Percentiles rank a stretch among this genome's conserved stretches.
Evolutionary conservation across 2,888 invertebrate genomes (phyloP).

Genomic region (Clanis bilineata): DNA sequence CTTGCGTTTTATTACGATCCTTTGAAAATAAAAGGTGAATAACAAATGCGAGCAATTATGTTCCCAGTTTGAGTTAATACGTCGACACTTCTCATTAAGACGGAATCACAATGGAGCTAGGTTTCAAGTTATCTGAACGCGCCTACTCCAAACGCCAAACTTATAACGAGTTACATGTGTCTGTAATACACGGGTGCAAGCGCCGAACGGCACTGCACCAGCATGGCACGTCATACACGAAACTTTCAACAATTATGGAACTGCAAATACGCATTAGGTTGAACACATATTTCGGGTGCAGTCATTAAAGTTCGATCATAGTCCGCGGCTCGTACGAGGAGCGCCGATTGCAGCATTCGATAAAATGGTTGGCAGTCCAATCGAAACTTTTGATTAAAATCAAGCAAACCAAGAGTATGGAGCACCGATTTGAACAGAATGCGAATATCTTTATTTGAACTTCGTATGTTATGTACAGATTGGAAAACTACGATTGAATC

Average conservation of each 20-base stretch:
- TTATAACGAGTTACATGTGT: slow-evolving; percentile 60
- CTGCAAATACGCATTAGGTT: slow-evolving; percentile 71
- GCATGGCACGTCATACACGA: slow-evolving; percentile 41
- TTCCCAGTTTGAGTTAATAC: slow-evolving; percentile 1
- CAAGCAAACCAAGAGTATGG: slow-evolving; percentile 69
- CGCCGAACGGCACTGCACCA: slow-evolving; percentile 35
- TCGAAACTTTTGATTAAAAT: slow-evolving; percentile 82
- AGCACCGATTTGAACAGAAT: slow-evolving; percentile 59
- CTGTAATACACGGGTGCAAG: slow-evolving; percentile 34
- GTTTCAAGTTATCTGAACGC: slow-evolving; percentile 34
- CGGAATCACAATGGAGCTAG: slow-evolving; percentile 17
- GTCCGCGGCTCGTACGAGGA: slow-evolving; percentile 38
- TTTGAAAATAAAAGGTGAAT: slow-evolving; percentile 19
- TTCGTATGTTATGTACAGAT: slow-evolving; percentile 63
- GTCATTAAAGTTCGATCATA: slow-evolving; percentile 67
- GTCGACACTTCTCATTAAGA: slow-evolving; percentile 38
- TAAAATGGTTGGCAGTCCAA: slow-evolving; percentile 68
- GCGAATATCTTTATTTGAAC: slow-evolving; percentile 77
- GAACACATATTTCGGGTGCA: slow-evolving; percentile 67
- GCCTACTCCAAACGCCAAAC: slow-evolving; percentile 46
- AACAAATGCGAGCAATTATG: slow-evolving; percentile 9
- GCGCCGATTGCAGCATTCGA: slow-evolving; percentile 63
- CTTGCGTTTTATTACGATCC: slow-evolving; percentile 62
- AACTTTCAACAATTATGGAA: slow-evolving; percentile 70
- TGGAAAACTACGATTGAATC: slow-evolving; percentile 58